Conservation (phyloP, 2,113 vertebrate species). For the Ifrita kowaldi region DNA sequence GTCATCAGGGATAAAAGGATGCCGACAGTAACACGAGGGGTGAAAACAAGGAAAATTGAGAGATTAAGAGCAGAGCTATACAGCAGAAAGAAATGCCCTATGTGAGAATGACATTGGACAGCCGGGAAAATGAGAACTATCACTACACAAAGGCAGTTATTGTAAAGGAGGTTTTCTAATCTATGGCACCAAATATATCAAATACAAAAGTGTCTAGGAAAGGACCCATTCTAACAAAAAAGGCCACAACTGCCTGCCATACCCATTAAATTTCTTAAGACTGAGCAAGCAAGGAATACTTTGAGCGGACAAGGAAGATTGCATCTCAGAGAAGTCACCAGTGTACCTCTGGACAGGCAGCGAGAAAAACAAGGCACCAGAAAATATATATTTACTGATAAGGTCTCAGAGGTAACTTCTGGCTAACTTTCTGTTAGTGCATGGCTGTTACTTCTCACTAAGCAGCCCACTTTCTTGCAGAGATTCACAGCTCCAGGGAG, state of each 20-base stretch:
- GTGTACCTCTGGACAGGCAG: not conserved
- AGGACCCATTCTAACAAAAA: not conserved
- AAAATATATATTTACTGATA: not conserved
- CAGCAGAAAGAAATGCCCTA: not conserved
- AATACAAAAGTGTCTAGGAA: not conserved
- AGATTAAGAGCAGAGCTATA: not conserved
- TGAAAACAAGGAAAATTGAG: not conserved
- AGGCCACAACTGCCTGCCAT: not conserved
- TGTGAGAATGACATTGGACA: not conserved
- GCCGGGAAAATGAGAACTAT: not conserved
- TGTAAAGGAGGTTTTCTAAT: not conserved
- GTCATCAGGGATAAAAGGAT: not conserved
- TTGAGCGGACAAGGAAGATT: not conserved
- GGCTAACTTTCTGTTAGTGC: not conserved
- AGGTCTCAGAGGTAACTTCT: not conserved
- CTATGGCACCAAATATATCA: not conserved
- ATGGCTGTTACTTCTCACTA: not conserved
- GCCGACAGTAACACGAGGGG: not conserved
- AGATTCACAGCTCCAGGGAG: slow-evolving; percentile 3
- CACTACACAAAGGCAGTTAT: not conserved
- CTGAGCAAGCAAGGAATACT: not conserved
- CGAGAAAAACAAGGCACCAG: rapidly evolving
- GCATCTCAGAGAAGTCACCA: not conserved
- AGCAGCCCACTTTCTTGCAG: not conserved
- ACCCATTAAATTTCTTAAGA: not conserved